A percentile compares a stretch with the other conserved stretches of the same genome.
Conservation (phyloP, 2,113 vertebrate species). For the Catharus bicknelli region DNA sequence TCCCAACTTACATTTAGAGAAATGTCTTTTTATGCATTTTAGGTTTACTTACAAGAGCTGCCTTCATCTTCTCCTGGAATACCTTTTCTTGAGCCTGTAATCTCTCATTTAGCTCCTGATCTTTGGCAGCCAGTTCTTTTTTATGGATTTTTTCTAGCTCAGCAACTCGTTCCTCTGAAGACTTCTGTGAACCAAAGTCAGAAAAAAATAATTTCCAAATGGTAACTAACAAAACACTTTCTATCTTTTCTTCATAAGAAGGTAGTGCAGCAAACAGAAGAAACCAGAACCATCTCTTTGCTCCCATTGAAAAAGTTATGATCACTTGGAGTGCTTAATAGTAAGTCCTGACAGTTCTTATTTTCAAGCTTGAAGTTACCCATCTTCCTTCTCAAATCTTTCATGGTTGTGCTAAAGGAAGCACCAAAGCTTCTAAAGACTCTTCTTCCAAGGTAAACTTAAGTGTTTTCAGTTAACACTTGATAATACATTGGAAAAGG, state of each 20-base stretch:
- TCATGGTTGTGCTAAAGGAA: neutral
- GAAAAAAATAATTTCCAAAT: neutral
- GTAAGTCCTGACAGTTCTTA: neutral
- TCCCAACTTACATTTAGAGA: neutral
- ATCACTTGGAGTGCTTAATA: neutral
- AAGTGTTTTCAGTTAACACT: neutral
- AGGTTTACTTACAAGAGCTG: slow-evolving; percentile 79
- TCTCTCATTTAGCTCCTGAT: slow-evolving; percentile 77
- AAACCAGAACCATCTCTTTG: neutral
- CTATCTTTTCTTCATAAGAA: neutral
- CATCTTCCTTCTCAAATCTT: neutral
- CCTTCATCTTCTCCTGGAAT: slow-evolving; percentile 78
- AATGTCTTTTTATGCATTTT: neutral
- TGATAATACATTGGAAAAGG: neutral
- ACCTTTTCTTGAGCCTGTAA: slow-evolving; percentile 67
- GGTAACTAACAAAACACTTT: neutral
- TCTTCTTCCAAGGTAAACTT: neutral
- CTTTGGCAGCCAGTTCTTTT: slow-evolving; percentile 83
- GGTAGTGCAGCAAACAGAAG: neutral
- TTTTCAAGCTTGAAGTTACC: neutral
- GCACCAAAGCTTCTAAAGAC: neutral
- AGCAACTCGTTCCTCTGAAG: slow-evolving; percentile 82
- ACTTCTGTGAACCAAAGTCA: slow-evolving; percentile 77
- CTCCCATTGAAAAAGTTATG: neutral
- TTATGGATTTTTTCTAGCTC: slow-evolving; percentile 82